These are phyloP conservation scores for Meta bourneti DNA, from an alignment of 2,888 invertebrate species.

Conservation along the genomic window DNA sequence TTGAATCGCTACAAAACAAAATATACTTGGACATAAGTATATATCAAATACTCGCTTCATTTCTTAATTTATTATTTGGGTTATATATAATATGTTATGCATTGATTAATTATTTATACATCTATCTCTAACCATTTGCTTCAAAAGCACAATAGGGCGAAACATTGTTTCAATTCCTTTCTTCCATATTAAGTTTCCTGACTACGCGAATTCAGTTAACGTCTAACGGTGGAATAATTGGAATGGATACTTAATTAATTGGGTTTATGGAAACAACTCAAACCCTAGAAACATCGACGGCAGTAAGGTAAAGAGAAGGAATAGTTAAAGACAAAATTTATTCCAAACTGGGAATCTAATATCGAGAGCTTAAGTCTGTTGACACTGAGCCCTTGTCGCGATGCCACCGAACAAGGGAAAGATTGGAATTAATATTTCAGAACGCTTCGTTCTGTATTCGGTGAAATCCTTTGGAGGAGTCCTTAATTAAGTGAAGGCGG, in stretches of 20 bases:
- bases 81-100: no score
- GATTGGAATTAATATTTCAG: slow-evolving; percentile 57
- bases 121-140: no score
- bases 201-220: background rate
- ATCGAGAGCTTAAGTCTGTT: slow-evolving; percentile 30
- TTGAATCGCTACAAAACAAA: no score
- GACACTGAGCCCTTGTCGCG: slow-evolving; percentile 48
- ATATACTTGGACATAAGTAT: no score
- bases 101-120: no score
- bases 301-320: background rate
- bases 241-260: background rate
- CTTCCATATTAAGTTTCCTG: background rate
- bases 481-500: background rate
- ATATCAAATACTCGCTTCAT: no score
- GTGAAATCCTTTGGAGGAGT: background rate
- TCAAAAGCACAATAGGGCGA: no score
- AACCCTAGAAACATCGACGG: background rate
- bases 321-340: background rate
- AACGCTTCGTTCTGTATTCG: background rate
- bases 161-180: background rate
- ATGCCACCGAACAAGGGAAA: slow-evolving; percentile 17
- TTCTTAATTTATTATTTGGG: no score
- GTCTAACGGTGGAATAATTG: background rate
- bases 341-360: slow-evolving; percentile 7
- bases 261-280: no score